phyloP scores from a whole-genome alignment of 1,140 invertebrate species.

The Pseudoatta argentina region DNA sequence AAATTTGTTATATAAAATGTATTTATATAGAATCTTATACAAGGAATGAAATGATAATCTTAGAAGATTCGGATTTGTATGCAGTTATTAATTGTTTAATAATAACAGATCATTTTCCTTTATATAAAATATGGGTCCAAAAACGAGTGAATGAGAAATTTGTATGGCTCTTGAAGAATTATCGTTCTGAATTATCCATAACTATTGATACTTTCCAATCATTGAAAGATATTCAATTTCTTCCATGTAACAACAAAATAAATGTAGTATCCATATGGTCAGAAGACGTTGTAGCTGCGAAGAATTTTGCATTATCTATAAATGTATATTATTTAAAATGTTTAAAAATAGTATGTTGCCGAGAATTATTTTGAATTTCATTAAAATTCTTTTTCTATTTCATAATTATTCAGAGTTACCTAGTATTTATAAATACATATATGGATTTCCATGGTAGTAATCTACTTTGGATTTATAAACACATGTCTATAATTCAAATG shows the following conservation, averaged over 20 bases:
- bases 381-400: background rate
- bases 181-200: background rate
- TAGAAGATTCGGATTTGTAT: constrained; percentile 30
- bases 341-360: background rate
- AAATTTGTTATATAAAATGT: no score
- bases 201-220: background rate
- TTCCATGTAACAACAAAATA: background rate
- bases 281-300: constrained; percentile 2
- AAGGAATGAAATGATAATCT: constrained; percentile 7
- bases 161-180: background rate
- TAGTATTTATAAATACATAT: constrained; percentile 16
- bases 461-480: background rate
- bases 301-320: background rate
- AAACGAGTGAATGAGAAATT: background rate
- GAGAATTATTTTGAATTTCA: background rate
- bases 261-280: constrained; percentile 25
- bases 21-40: background rate
- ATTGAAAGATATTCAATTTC: background rate
- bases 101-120: background rate
- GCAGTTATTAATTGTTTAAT: constrained; percentile 16
- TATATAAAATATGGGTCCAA: constrained; percentile 1
- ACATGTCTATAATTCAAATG: no score
- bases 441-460: background rate
- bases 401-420: background rate
- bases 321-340: constrained; percentile 24